These are phyloP conservation scores for Drosophila anomalata DNA, from an alignment of 2,888 invertebrate genomes.

Conservation along the genomic window DNA sequence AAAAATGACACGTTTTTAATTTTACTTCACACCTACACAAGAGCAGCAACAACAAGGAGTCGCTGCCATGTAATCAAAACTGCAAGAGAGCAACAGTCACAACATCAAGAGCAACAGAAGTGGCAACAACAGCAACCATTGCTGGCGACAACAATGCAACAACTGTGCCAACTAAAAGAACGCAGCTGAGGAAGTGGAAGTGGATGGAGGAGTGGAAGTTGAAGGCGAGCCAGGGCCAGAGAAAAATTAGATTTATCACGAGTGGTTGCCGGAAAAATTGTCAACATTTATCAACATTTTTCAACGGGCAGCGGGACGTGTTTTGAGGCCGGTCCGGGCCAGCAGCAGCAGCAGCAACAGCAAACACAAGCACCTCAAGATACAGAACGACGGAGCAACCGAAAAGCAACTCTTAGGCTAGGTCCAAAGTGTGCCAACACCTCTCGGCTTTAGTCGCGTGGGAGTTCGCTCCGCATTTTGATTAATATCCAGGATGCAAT, in stretches of 20 bases:
- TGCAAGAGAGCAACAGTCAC: constrained; percentile 63
- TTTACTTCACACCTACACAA: constrained; percentile 77
- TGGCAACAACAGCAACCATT: constrained; percentile 27
- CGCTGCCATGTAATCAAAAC: constrained; percentile 63
- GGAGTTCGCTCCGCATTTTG: constrained; percentile 58
- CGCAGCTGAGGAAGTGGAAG: constrained; percentile 31
- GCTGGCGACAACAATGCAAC: constrained; percentile 41
- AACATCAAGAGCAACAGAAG: constrained; percentile 51
- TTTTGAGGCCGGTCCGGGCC: constrained; percentile 45
- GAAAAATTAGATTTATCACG: constrained; percentile 82
- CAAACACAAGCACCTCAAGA: constrained; percentile 49
- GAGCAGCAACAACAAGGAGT: constrained; percentile 43
- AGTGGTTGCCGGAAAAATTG: constrained; percentile 82
- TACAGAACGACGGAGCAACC: constrained; percentile 38
- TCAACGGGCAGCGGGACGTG: constrained; percentile 72
- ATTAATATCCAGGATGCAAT: constrained; percentile 72
- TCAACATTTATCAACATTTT: constrained; percentile 83
- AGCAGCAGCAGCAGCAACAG: background rate
- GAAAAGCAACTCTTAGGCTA: constrained; percentile 32
- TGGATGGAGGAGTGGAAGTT: constrained; percentile 6
- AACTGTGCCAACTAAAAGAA: constrained; percentile 34
- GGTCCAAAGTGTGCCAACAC: constrained; percentile 60
- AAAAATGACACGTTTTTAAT: constrained; percentile 80
- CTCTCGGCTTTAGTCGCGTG: constrained; percentile 35
- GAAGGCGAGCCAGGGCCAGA: constrained; percentile 40